Conservation (phyloP, 2,113 vertebrate genomes). For the Lampris incognitus region DNA sequence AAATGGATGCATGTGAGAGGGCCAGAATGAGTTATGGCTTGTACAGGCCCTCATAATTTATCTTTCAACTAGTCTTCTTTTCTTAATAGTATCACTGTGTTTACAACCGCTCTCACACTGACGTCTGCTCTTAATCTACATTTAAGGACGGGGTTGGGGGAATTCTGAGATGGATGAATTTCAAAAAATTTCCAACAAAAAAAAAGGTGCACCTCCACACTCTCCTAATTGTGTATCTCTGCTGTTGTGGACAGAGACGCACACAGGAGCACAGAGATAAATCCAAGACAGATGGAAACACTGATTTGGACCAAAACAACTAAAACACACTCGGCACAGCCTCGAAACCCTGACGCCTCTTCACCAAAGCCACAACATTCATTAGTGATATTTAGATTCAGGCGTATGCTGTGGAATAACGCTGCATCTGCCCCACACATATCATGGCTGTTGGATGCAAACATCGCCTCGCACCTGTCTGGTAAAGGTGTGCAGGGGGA, state of each 20-base stretch:
- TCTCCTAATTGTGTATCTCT: constrained; percentile 1
- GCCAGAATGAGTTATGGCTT: too few species aligned
- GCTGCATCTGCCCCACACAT: constrained; percentile 42
- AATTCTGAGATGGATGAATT: neutral
- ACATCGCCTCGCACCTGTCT: constrained; percentile 1
- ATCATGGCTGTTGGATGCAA: constrained; percentile 51
- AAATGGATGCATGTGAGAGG: neutral
- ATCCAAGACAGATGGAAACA: neutral
- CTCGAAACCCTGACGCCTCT: constrained; percentile 21
- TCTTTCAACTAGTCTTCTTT: constrained; percentile 17
- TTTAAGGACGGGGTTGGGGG: neutral
- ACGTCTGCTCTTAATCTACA: constrained; percentile 2
- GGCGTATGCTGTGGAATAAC: constrained; percentile 42
- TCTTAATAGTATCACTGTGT: constrained; percentile 7
- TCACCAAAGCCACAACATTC: constrained; percentile 50
- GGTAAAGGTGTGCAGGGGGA: too few species aligned
- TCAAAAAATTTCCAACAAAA: constrained; percentile 3
- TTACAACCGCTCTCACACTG: neutral
- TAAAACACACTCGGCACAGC: constrained; percentile 12
- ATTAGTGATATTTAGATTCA: constrained; percentile 54
- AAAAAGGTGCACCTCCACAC: constrained; percentile 21
- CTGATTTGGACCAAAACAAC: neutral
- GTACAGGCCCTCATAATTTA: neutral
- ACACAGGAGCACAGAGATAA: neutral
- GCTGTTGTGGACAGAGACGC: neutral